A percentile compares a stretch with the other conserved stretches of the same genome.
Conservation (phyloP, 2,113 vertebrate species). For the Ivindomyrus marchei region DNA sequence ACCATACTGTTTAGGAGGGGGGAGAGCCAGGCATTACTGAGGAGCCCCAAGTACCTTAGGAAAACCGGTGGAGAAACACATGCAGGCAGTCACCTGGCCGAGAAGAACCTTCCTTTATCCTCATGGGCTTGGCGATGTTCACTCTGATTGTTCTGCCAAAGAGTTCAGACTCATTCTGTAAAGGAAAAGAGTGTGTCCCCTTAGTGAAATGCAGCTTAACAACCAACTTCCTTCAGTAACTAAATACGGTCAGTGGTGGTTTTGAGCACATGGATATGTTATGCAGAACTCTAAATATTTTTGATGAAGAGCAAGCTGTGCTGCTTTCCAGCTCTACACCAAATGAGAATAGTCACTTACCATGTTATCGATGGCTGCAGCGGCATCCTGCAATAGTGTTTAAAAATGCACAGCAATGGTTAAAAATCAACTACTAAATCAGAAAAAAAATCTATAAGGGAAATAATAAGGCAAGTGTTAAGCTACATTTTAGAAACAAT, state of each 20-base stretch:
- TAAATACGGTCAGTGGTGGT: neutral
- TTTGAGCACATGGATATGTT: neutral
- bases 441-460: neutral
- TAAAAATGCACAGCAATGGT: neutral
- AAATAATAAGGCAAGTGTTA: neutral
- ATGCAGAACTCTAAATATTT: neutral
- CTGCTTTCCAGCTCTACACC: neutral
- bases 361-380: constrained; percentile 46
- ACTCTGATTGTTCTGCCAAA: constrained; percentile 91
- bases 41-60: neutral
- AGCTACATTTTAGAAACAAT: neutral
- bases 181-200: neutral
- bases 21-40: neutral
- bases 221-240: neutral
- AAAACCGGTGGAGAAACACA: too few relatives aligned
- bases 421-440: neutral
- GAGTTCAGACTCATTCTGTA: constrained; percentile 90
- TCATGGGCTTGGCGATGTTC: constrained; percentile 93
- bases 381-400: constrained; percentile 71
- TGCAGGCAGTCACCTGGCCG: constrained; percentile 67
- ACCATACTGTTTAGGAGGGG: constrained; percentile 72
- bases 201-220: neutral
- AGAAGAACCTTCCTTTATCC: constrained; percentile 93
- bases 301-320: neutral
- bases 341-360: neutral